Percentiles rank a stretch among this genome's conserved stretches.
Evolutionary conservation across 37 sponge, comb jelly and placozoan genomes (phyloP).

Genomic region (Theonella swinhoei): DNA sequence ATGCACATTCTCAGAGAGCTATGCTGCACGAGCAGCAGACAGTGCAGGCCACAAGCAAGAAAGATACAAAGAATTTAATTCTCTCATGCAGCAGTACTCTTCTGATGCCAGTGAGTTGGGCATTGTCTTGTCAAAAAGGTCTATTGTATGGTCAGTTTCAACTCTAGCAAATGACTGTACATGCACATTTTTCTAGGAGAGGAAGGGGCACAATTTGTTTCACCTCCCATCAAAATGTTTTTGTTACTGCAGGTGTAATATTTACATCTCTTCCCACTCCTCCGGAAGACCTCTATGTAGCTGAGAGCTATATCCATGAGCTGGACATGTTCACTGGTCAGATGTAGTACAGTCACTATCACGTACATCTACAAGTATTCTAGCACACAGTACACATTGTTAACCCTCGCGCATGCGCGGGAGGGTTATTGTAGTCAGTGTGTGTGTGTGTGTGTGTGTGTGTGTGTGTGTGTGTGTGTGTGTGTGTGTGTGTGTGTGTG

Average conservation of each 20-base stretch:
- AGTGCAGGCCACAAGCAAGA: background rate
- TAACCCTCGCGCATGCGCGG: too few species aligned
- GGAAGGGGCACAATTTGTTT: background rate
- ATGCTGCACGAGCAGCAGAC: background rate
- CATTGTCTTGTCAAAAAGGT: background rate
- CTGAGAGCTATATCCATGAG: slow-evolving; percentile 30
- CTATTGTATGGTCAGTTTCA: background rate
- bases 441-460: too few species aligned
- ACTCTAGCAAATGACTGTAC: too few species aligned
- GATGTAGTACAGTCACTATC: background rate
- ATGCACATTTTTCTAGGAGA: background rate
- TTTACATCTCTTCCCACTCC: slow-evolving; percentile 69
- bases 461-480: too few species aligned
- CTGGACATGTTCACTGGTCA: slow-evolving; percentile 45
- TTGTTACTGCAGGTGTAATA: slow-evolving; percentile 47
- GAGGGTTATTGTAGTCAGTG: too few species aligned
- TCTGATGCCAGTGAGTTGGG: slow-evolving; percentile 42
- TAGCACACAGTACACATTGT: too few species aligned
- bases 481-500: too few species aligned
- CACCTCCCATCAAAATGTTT: background rate
- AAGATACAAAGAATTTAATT: slow-evolving; percentile 47
- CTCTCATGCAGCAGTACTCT: slow-evolving; percentile 46
- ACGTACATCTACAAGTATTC: too few species aligned
- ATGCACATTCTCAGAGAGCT: slow-evolving; percentile 62
- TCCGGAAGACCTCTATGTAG: slow-evolving; percentile 2